A percentile compares a stretch with the other conserved stretches of the same genome.
These are phyloP conservation scores for Rugalucina vietnamica DNA, from an alignment of 2,888 invertebrate species.

Conservation along the genomic window DNA sequence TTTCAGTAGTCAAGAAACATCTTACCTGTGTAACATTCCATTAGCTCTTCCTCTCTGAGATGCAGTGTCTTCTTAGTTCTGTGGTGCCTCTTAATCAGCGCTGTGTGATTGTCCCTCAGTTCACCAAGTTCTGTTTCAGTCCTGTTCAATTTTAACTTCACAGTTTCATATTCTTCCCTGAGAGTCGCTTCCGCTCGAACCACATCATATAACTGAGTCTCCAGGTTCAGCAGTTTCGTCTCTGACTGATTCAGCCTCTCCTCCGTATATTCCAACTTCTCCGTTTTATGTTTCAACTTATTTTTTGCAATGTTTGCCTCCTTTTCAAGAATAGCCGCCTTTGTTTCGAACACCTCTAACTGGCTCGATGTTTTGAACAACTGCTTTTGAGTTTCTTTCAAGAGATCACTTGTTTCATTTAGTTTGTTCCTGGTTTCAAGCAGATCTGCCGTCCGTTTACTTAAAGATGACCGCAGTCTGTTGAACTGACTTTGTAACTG, in stretches of 20 bases:
- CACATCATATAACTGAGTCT: constrained; percentile 66
- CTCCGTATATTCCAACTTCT: constrained; percentile 61
- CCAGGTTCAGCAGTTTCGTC: constrained; percentile 53
- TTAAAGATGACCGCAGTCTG: constrained; percentile 64
- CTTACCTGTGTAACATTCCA: constrained; percentile 76
- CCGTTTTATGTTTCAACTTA: constrained; percentile 72
- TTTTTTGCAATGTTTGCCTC: constrained; percentile 76
- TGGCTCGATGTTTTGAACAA: constrained; percentile 66
- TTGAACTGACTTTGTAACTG: constrained; percentile 71
- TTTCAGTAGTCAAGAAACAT: neutral
- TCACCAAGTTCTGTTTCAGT: constrained; percentile 50
- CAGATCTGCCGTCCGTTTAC: constrained; percentile 66
- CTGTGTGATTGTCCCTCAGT: constrained; percentile 63
- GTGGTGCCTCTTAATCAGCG: constrained; percentile 59
- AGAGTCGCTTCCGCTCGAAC: constrained; percentile 72
- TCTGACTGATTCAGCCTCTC: constrained; percentile 63
- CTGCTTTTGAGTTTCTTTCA: constrained; percentile 71
- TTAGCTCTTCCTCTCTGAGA: constrained; percentile 71
- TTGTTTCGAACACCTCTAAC: constrained; percentile 70
- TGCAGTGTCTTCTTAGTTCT: constrained; percentile 59
- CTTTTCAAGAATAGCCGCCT: constrained; percentile 66
- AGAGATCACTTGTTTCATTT: constrained; percentile 68
- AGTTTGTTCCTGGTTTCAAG: constrained; percentile 66
- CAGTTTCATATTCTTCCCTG: constrained; percentile 71
- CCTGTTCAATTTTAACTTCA: constrained; percentile 65